A percentile compares a stretch with the other conserved stretches of the same genome.
phyloP scores from a whole-genome alignment of 2,113 vertebrate species.

The Tenebrosternarchus preto region DNA sequence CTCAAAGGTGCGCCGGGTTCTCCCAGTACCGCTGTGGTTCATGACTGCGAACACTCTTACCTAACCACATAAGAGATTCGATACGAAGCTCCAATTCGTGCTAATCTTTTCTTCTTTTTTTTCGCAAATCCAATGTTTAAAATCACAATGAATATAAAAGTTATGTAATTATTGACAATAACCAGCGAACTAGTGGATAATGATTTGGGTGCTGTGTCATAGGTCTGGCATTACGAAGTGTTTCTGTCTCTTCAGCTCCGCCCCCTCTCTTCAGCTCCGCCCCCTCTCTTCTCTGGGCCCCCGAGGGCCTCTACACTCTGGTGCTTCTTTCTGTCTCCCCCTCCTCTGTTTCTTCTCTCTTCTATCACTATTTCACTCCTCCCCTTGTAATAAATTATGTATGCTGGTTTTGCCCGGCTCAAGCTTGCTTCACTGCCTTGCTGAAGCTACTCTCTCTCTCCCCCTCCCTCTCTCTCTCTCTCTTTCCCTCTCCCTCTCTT shows the following conservation, averaged over 20 bases:
- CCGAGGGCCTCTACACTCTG: too few relatives aligned
- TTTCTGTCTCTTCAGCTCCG: slow-evolving; percentile 70
- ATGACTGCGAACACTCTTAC: too few relatives aligned
- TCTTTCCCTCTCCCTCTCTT: slow-evolving; percentile 69
- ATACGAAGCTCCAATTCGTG: too few relatives aligned
- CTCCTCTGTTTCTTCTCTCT: slow-evolving; percentile 65
- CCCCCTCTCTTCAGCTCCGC: slow-evolving; percentile 55
- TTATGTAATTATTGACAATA: too few relatives aligned
- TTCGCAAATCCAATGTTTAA: too few relatives aligned
- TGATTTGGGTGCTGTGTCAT: too few relatives aligned
- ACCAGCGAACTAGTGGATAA: too few relatives aligned
- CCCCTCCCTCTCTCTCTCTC: slow-evolving; percentile 64
- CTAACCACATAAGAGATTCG: too few relatives aligned
- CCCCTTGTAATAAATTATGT: slow-evolving; percentile 78
- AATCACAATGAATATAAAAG: too few relatives aligned
- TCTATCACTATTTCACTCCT: slow-evolving; percentile 54
- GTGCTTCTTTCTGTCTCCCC: slow-evolving; percentile 58
- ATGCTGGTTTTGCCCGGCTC: slow-evolving; percentile 76
- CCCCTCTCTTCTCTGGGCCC: slow-evolving; percentile 41
- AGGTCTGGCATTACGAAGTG: slow-evolving; percentile 44
- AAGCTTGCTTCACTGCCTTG: slow-evolving; percentile 80
- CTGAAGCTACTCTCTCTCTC: slow-evolving; percentile 62
- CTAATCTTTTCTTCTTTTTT: too few relatives aligned
- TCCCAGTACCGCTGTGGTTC: too few relatives aligned
- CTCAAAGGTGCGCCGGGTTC: too few relatives aligned